A percentile compares a stretch with the other conserved stretches of the same genome.
These are phyloP conservation scores for Gisinianus flammeolus DNA, from an alignment of 2,888 invertebrate genomes.

Conservation along the genomic window DNA sequence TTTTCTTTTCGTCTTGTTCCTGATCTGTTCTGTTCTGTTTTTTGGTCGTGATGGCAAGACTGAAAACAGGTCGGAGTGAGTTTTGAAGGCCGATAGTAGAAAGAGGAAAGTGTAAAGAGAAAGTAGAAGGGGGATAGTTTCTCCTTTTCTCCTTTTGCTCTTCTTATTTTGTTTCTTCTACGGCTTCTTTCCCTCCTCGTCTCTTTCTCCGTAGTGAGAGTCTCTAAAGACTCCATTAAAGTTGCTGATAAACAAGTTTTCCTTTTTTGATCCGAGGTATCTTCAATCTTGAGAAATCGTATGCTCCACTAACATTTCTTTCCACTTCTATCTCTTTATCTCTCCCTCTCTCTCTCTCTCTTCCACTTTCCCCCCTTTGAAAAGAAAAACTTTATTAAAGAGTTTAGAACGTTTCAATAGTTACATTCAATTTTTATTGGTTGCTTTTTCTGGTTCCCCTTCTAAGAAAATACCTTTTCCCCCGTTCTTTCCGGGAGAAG, in stretches of 20 bases:
- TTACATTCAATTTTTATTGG: constrained; percentile 7
- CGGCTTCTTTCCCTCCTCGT: too few relatives aligned
- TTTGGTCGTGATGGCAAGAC: not conserved
- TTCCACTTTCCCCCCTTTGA: not conserved
- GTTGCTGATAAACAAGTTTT: constrained; percentile 9
- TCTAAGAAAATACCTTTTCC: not conserved
- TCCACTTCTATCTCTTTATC: not conserved
- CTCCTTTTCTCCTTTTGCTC: too few relatives aligned
- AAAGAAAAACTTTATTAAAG: constrained; percentile 19
- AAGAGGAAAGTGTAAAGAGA: not conserved
- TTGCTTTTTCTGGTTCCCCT: not conserved
- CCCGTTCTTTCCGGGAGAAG: not conserved
- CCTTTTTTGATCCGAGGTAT: not conserved
- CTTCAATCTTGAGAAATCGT: not conserved
- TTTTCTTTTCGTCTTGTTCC: not conserved
- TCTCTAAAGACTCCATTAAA: constrained; percentile 1
- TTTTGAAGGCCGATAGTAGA: not conserved
- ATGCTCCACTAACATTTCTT: not conserved
- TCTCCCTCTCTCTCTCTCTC: not conserved
- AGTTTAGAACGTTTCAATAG: constrained; percentile 22
- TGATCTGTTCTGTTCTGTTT: not conserved
- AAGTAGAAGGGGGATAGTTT: not conserved
- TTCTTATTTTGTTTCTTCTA: too few relatives aligned
- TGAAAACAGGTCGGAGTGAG: not conserved
- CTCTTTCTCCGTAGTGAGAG: not conserved